Evolutionary conservation across 2,113 vertebrate genomes (phyloP), one percentile per base, ranked within the genome.

Genomic region (Paralichthys olivaceus): DNA sequence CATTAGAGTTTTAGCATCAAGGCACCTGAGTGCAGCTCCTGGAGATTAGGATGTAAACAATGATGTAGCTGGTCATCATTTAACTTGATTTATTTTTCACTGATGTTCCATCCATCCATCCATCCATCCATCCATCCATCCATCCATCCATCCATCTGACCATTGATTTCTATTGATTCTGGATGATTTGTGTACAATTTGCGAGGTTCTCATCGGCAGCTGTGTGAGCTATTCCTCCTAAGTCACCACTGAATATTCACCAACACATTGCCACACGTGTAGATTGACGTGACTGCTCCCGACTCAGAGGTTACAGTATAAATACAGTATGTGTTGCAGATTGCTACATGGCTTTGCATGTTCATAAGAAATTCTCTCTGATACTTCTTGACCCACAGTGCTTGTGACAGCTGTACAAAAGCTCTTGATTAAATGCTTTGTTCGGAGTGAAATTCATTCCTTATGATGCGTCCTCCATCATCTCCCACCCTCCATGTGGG

Each of bases 361-460:
- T 71, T 83, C 7, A 60, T 59, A 4, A 55, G 54, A 81, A 72
- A 82, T 76, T 64, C 43, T 0, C 12, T 54, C 1, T 34, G 53
- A 80, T 23, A 13, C 25, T 54, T 64, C 34, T 57, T 77, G 71
- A 84, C 61, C 72, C 65, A 9, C 13, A 73, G 71, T n/a, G 15
- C 19, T 25, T 4, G 62, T 75, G 72, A 65, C 75, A 85, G 8
- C 69, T 55, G 26, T 53, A 43, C 40, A 64, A 76, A 78, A 61
- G 47, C 63, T 75, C 45, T 37, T 87, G 71, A 87, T 89, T 76
- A 81, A 83, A 75, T 67, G 65, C 72, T 85, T 84, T 72, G 20
- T 80, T 34, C 7, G 2, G 70, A 47, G 62, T 25, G 32, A 81
- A 76, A 77, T 72, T 25, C 25, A 79, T 84, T 79, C 28, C 51